A percentile compares a stretch with the other conserved stretches of the same genome.
Conservation (phyloP, 2,797 vertebrate species). For the Artibeus lituratus region DNA sequence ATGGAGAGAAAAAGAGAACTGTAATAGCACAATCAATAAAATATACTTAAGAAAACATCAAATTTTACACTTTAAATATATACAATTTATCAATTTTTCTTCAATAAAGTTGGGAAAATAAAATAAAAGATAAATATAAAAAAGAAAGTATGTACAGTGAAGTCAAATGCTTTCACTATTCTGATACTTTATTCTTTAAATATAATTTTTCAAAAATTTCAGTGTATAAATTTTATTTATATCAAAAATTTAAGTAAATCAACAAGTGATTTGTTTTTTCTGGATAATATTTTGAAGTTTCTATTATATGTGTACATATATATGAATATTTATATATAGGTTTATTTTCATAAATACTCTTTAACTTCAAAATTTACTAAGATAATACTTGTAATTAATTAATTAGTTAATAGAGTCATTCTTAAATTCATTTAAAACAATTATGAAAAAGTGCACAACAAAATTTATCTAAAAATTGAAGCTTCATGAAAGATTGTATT, state of each 20-base stretch:
- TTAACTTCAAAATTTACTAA: background rate
- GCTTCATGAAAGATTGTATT: background rate
- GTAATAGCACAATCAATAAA: too few species aligned
- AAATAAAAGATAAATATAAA: too few species aligned
- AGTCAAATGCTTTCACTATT: background rate
- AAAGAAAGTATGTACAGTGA: background rate
- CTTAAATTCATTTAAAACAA: background rate
- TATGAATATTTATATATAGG: background rate
- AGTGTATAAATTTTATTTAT: background rate
- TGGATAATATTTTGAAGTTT: background rate
- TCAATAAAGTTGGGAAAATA: too few species aligned
- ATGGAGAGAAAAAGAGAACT: too few species aligned
- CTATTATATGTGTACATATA: background rate
- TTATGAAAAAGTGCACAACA: background rate
- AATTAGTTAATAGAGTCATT: background rate
- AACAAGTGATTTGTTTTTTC: background rate
- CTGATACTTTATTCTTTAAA: background rate
- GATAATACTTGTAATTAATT: background rate
- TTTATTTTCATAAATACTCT: background rate
- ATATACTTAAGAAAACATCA: too few species aligned
- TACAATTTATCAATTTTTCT: too few species aligned
- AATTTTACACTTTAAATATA: too few species aligned
- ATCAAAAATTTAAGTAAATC: background rate
- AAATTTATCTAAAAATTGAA: background rate
- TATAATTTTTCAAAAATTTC: background rate